Conservation (phyloP, 2,113 vertebrate genomes). For the Delphinus delphis region DNA sequence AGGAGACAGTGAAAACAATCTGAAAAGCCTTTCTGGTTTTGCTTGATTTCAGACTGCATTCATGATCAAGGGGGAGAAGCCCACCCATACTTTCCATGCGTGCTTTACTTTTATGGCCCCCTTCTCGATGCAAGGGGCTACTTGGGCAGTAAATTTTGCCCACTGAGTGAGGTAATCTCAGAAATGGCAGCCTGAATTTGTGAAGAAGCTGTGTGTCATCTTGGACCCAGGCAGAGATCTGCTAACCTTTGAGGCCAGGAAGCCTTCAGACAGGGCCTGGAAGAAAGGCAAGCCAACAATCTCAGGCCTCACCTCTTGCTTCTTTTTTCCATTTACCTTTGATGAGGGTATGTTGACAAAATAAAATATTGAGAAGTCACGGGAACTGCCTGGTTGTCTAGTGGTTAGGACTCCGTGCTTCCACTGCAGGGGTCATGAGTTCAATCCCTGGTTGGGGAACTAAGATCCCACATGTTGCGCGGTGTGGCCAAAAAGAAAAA, state of each 20-base stretch:
- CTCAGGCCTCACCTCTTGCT: not conserved
- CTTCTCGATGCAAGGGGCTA: not conserved
- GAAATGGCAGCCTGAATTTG: not conserved
- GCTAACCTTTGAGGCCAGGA: not conserved
- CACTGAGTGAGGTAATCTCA: not conserved
- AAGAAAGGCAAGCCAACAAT: not conserved
- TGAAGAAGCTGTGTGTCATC: not conserved
- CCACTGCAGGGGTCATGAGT: not conserved
- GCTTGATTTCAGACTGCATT: not conserved
- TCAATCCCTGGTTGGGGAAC: not conserved
- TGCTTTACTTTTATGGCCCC: not conserved
- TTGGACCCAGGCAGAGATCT: not conserved
- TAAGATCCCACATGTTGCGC: not conserved
- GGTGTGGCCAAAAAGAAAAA: not conserved
- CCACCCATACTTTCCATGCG: not conserved
- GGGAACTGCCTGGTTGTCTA: not conserved
- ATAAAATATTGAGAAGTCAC: not conserved
- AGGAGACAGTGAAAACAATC: not conserved
- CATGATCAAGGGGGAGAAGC: not conserved
- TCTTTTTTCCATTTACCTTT: not conserved
- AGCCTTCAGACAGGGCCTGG: not conserved
- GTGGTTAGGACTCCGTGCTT: not conserved
- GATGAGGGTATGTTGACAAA: not conserved
- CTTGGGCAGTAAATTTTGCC: not conserved
- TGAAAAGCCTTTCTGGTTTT: not conserved